These are phyloP conservation scores for Nestor notabilis DNA, from an alignment of 2,113 vertebrate species.

Conservation along the genomic window DNA sequence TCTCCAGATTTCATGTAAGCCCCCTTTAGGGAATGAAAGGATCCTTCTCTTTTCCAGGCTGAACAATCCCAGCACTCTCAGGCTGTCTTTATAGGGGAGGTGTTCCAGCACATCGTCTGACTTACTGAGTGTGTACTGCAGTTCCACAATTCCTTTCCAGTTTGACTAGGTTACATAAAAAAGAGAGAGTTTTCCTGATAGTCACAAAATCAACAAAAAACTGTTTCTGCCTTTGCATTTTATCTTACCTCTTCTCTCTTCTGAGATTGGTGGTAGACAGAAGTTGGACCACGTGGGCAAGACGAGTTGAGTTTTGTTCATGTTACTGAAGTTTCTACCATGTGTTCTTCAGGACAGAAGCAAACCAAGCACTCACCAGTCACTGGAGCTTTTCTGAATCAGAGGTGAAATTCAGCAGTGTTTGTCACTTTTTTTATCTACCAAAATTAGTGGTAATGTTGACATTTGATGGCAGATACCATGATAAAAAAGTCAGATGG, in stretches of 20 bases:
- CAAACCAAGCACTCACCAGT: neutral
- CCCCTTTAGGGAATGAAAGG: neutral
- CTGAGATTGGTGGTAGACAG: neutral
- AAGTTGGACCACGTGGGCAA: neutral
- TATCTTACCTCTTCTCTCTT: neutral
- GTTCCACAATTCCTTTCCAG: neutral
- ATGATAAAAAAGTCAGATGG: rapidly evolving
- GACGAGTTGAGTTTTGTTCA: neutral
- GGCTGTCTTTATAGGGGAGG: neutral
- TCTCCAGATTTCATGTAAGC: neutral
- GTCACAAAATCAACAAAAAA: neutral
- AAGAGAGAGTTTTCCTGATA: neutral
- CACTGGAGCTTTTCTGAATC: neutral
- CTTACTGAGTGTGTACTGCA: neutral
- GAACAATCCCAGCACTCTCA: neutral
- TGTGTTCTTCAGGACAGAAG: neutral
- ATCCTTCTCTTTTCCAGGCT: neutral
- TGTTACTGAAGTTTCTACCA: neutral
- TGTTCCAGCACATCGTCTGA: neutral
- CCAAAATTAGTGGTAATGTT: neutral
- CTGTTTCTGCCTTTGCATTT: neutral
- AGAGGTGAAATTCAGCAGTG: neutral
- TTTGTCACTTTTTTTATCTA: neutral
- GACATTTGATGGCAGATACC: neutral
- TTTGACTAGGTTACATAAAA: neutral